Evolutionary conservation across 2,888 invertebrate species (phyloP).

Genomic region (Ectropis crepuscularia): DNA sequence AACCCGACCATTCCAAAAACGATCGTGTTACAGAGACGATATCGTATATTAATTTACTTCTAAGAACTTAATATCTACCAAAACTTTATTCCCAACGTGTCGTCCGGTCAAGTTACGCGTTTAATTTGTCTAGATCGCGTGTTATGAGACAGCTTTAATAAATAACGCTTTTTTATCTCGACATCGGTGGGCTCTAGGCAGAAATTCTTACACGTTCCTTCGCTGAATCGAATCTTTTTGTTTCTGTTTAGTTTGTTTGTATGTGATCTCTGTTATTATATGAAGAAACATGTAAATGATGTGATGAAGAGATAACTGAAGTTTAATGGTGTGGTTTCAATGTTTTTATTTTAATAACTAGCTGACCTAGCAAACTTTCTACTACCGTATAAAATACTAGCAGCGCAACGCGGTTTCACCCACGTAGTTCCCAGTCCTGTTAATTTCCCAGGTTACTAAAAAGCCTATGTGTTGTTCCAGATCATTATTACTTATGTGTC

Average conservation of each 20-base stretch:
- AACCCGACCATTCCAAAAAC: constrained; percentile 44
- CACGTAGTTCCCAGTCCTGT: no score
- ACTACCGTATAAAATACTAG: no score
- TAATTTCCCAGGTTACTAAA: no score
- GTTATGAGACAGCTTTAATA: constrained; percentile 72
- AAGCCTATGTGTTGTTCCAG: no score
- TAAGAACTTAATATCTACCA: constrained; percentile 61
- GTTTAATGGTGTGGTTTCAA: constrained; percentile 11
- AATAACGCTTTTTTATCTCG: constrained; percentile 80
- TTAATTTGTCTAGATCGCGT: constrained; percentile 83
- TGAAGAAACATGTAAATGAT: constrained; percentile 47
- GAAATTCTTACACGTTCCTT: constrained; percentile 80
- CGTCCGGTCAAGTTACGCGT: constrained; percentile 76
- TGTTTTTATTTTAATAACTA: not conserved
- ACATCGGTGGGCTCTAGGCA: constrained; percentile 71
- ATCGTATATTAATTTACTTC: constrained; percentile 54
- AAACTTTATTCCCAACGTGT: constrained; percentile 59
- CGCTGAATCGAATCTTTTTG: constrained; percentile 70
- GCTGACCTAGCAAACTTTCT: no score
- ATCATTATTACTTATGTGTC: no score
- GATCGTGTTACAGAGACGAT: constrained; percentile 49
- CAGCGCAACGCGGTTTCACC: no score
- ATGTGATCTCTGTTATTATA: constrained; percentile 47
- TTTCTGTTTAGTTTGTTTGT: constrained; percentile 53
- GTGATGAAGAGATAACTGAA: constrained; percentile 39